phyloP scores from a whole-genome alignment of 2,888 invertebrate genomes.

The Blomia tropicalis region DNA sequence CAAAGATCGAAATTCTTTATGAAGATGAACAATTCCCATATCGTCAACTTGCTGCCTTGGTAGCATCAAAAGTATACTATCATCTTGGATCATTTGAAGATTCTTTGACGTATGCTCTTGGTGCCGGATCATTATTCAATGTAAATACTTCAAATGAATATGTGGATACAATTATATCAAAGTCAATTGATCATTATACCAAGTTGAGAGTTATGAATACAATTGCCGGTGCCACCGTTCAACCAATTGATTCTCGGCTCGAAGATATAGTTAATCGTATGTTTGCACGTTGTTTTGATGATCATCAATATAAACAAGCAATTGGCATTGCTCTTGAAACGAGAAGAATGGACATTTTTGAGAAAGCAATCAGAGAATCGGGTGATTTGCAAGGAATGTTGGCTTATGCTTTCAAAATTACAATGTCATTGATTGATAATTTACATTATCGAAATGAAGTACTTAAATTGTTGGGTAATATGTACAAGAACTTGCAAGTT shows the following conservation, averaged over 20 bases:
- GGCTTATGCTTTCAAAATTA: conserved; percentile 85
- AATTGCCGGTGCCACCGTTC: conserved; percentile 32
- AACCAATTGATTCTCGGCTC: conserved; percentile 41
- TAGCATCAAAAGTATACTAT: conserved; percentile 63
- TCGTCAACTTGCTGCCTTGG: conserved; percentile 80
- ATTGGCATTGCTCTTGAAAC: conserved; percentile 91
- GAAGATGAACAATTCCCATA: conserved; percentile 73
- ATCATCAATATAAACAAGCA: conserved; percentile 86
- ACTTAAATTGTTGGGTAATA: conserved; percentile 65
- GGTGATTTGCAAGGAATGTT: conserved; percentile 80
- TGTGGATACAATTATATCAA: conserved; percentile 89
- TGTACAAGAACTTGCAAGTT: conserved; percentile 70
- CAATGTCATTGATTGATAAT: conserved; percentile 88
- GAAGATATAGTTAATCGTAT: conserved; percentile 90
- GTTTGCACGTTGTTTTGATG: conserved; percentile 87
- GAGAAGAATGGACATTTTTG: conserved; percentile 88
- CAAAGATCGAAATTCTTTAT: conserved; percentile 89
- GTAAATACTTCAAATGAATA: conserved; percentile 85
- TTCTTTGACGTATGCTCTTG: conserved; percentile 87
- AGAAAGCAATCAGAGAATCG: conserved; percentile 68
- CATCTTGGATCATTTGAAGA: conserved; percentile 40
- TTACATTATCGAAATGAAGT: conserved; percentile 80
- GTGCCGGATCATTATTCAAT: conserved; percentile 85
- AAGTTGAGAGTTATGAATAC: conserved; percentile 48
- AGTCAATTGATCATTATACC: conserved; percentile 92